These are phyloP conservation scores for Drosophila suboccidentalis DNA, from an alignment of 2,888 invertebrate genomes.

Conservation along the genomic window DNA sequence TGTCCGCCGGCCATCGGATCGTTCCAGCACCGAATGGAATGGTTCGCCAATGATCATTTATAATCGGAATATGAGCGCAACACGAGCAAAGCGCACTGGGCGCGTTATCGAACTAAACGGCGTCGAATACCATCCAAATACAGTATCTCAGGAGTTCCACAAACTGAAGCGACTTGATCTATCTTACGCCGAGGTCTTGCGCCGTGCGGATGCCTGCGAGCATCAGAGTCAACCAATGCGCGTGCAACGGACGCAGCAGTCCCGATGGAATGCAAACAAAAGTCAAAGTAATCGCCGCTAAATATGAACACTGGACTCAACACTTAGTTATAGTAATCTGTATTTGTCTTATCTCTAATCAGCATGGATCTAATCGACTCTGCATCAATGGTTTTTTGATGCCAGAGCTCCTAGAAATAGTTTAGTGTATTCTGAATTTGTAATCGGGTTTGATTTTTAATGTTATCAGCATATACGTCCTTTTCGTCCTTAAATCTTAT, in stretches of 20 bases:
- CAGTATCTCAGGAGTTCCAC: constrained; percentile 93
- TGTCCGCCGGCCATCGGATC: constrained; percentile 39
- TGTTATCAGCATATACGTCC: not conserved
- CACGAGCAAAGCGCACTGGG: constrained; percentile 64
- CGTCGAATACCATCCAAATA: constrained; percentile 88
- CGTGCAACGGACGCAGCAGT: constrained; percentile 59
- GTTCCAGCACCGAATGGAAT: constrained; percentile 87
- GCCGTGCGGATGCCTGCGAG: constrained; percentile 87
- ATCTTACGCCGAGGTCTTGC: constrained; percentile 94
- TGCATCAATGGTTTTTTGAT: constrained; percentile 1
- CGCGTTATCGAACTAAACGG: constrained; percentile 78
- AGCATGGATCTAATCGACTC: constrained; percentile 3
- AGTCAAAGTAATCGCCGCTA: constrained; percentile 58
- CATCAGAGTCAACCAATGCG: constrained; percentile 59
- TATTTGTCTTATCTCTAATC: constrained; percentile 17
- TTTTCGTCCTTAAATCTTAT: constrained; percentile 11
- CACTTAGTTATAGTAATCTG: constrained; percentile 7
- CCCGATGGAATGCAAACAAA: constrained; percentile 52
- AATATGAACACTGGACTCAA: constrained; percentile 9
- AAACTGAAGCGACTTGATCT: constrained; percentile 92
- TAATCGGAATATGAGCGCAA: constrained; percentile 85
- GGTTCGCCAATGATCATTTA: constrained; percentile 90
- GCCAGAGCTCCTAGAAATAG: constrained; percentile 11
- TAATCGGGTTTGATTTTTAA: not conserved
- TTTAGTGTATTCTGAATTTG: constrained; percentile 9